phyloP scores from a whole-genome alignment of 2,888 invertebrate genomes.

The Hipparchia sbordonii region DNA sequence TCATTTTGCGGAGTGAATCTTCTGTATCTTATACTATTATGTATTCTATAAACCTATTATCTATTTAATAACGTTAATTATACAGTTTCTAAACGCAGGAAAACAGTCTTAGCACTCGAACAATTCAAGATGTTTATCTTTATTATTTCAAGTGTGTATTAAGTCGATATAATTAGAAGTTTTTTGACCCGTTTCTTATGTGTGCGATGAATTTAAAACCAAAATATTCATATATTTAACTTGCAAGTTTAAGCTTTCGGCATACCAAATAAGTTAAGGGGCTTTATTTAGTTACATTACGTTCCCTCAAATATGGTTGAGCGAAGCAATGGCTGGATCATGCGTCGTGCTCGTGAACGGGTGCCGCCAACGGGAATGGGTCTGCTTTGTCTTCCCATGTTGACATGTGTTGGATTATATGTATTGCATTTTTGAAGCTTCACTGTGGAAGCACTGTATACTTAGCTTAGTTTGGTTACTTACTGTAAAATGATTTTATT shows the following conservation, averaged over 20 bases:
- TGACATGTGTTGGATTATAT: no score
- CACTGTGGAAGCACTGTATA: no score
- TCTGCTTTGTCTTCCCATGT: no score
- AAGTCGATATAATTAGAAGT: conserved; percentile 26
- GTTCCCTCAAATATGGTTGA: no score
- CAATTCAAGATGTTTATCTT: conserved; percentile 14
- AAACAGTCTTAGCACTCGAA: conserved; percentile 1
- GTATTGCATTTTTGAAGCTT: no score
- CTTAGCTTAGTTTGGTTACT: no score
- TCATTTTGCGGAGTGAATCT: no score
- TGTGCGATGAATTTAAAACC: conserved; percentile 28
- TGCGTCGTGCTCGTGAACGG: no score
- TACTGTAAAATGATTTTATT: no score
- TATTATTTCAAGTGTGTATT: conserved; percentile 21
- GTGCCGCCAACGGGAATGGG: no score
- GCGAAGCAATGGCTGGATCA: no score
- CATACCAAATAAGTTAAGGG: conserved; percentile 15
- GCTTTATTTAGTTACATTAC: neutral
- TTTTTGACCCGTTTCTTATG: conserved; percentile 30
- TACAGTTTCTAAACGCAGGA: conserved; percentile 3
- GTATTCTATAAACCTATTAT: neutral
- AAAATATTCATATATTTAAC: conserved; percentile 6
- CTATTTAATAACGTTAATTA: conserved; percentile 7
- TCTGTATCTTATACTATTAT: no score
- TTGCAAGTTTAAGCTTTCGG: conserved; percentile 4